phyloP scores from a whole-genome alignment of 2,113 vertebrate species.

The Micromys minutus region DNA sequence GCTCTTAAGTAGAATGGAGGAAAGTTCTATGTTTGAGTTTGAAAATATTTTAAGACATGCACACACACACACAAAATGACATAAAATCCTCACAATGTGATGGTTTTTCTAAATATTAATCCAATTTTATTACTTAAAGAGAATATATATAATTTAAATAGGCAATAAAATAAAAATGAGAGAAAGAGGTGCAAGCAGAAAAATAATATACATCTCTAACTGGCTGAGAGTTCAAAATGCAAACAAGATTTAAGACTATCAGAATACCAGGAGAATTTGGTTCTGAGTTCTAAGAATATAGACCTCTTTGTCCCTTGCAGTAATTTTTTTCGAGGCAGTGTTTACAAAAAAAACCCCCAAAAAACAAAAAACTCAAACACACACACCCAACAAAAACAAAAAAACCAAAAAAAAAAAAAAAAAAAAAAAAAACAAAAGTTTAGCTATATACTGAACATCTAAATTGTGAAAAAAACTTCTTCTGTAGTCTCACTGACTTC shows the following conservation, averaged over 20 bases:
- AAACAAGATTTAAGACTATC: not conserved
- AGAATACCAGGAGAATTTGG: not conserved
- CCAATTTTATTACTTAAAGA: not conserved
- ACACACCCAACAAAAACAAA: not conserved
- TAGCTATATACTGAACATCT: not conserved
- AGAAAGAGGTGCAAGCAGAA: not conserved
- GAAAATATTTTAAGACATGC: slow-evolving; percentile 40
- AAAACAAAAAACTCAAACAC: not conserved
- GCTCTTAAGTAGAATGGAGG: not conserved
- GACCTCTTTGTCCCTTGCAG: too few species aligned
- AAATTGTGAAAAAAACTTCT: not conserved
- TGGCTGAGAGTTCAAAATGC: not conserved
- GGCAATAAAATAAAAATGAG: not conserved
- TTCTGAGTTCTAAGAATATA: slow-evolving; percentile 33
- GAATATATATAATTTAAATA: slow-evolving; percentile 14
- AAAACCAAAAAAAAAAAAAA: not conserved
- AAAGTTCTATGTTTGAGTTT: not conserved
- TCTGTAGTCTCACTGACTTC: not conserved
- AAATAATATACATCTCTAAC: not conserved
- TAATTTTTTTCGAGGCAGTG: slow-evolving; percentile 24
- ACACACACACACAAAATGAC: not conserved
- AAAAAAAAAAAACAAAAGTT: too few species aligned
- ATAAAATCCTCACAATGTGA: not conserved
- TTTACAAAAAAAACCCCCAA: not conserved
- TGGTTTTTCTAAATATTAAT: not conserved